A percentile compares a stretch with the other conserved stretches of the same genome.
phyloP scores from a whole-genome alignment of 2,797 vertebrate genomes.

The Anableps anableps region DNA sequence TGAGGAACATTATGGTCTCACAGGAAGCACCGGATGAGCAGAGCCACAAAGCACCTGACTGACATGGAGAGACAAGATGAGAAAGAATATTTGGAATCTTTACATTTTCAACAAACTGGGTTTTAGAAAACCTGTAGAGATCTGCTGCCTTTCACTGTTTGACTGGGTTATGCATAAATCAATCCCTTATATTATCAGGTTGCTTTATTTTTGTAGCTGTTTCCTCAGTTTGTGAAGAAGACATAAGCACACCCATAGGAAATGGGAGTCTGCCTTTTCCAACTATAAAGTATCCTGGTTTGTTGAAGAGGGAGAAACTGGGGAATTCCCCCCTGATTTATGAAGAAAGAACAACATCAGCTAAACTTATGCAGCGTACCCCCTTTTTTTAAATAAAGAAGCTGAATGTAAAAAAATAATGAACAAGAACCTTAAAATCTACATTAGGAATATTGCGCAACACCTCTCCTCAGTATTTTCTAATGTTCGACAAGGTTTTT shows the following conservation, averaged over 20 bases:
- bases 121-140: neutral
- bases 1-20: constrained; percentile 18
- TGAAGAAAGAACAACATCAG: neutral
- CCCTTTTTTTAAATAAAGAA: no score
- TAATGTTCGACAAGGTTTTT: neutral
- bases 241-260: neutral
- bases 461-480: neutral
- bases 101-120: neutral
- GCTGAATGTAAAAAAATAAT: neutral
- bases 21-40: constrained; percentile 18
- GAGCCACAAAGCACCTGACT: neutral
- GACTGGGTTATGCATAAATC: neutral
- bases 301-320: neutral
- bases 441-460: neutral
- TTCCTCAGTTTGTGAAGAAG: neutral
- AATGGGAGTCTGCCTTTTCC: neutral
- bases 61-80: neutral
- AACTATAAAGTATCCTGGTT: neutral
- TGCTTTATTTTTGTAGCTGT: neutral
- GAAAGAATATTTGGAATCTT: neutral
- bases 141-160: neutral
- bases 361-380: neutral
- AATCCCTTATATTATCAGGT: neutral
- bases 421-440: neutral
- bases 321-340: no score